phyloP scores from a whole-genome alignment of 2,888 invertebrate species.

The Adineta ricciae region DNA sequence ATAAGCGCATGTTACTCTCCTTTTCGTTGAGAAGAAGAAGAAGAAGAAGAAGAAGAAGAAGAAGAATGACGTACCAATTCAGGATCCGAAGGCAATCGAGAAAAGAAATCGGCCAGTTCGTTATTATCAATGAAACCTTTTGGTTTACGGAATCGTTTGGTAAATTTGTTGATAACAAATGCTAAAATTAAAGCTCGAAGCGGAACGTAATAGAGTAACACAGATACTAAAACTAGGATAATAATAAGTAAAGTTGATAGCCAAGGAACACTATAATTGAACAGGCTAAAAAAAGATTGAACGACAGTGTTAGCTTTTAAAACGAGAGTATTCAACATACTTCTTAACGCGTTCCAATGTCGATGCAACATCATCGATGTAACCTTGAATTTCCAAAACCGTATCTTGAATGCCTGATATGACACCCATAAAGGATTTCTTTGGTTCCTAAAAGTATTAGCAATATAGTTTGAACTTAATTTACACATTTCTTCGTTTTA shows the following conservation, averaged over 20 bases:
- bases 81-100: constrained; percentile 84
- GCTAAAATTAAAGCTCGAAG: constrained; percentile 75
- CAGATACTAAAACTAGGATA: constrained; percentile 62
- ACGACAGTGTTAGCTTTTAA: neutral
- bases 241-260: constrained; percentile 80
- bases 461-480: neutral
- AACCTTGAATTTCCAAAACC: constrained; percentile 87
- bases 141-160: constrained; percentile 77
- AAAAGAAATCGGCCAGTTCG: constrained; percentile 83
- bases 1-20: neutral
- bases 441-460: constrained; percentile 44
- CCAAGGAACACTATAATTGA: constrained; percentile 92
- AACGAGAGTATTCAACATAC: constrained; percentile 55
- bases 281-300: constrained; percentile 59
- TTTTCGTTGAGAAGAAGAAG: neutral
- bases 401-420: constrained; percentile 92
- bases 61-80: constrained; percentile 60
- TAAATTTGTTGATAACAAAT: constrained; percentile 85
- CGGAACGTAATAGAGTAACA: constrained; percentile 77
- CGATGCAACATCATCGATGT: constrained; percentile 84
- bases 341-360: constrained; percentile 85
- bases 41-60: neutral
- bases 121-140: constrained; percentile 86
- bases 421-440: constrained; percentile 82
- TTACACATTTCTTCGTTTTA: neutral